Evolutionary conservation across 2,113 vertebrate genomes (phyloP), one percentile per base, ranked within the genome.

Genomic region (Tragelaphus imberbis): DNA sequence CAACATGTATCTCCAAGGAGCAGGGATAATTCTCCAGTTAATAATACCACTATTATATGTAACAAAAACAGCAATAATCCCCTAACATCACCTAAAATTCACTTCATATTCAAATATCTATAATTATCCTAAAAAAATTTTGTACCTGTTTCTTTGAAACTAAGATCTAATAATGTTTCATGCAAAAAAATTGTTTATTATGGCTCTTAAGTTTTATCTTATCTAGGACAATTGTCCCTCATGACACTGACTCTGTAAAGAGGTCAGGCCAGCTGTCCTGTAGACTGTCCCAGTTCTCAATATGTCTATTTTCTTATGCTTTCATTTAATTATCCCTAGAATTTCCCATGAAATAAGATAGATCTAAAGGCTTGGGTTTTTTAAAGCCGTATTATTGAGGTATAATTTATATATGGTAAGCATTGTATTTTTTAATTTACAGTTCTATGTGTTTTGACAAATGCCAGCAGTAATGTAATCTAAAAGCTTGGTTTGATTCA

Each of bases 61-160:
- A 94, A 88, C 17, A 91, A 97, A 96, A 93, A 77, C 17, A 85
- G 61, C 87, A 96, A 44, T 89, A 94, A 77, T 90, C 56, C 25
- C 6, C 47, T 80, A 75, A 75, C 87, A 95, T 80, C 71, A 96
- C 82, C 86, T 86, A 93, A 97, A 88, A 88, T 12, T 79, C 27
- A 47, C 55, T 97, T 97, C 53, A 47, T 58, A 87, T 87, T 96
- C 75, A 97, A 95, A 96, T 94, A 59, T 94, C 84, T 97, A 68
- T 44, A 88, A 19, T 25, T 90, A 47, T 68, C 88, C 53, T 92
- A 92, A 92, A 97, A 77, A 61, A 53, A 56, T 49, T 85, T 61
- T 91, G 90, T 16, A 82, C 19, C 59, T 88, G 2, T 92, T 96
- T 90, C 63, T 96, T 88, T 92, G 81, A 88, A 85, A 94, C 36